phyloP scores from a whole-genome alignment of 1,140 invertebrate species.

The Brachionus manjavacas region DNA sequence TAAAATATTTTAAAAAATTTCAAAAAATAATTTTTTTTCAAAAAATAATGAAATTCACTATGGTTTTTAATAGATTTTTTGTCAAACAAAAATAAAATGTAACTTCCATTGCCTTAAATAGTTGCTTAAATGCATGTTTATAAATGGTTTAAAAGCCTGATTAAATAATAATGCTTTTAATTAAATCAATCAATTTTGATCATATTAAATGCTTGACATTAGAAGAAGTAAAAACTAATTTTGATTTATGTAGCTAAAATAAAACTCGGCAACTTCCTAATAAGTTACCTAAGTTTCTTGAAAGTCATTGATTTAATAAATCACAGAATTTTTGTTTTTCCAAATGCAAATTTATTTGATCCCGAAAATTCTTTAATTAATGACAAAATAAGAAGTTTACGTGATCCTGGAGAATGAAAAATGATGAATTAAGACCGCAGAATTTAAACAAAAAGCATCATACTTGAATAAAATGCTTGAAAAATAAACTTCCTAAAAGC shows the following conservation, averaged over 20 bases:
- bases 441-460: neutral
- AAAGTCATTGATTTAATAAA: neutral
- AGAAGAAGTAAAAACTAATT: neutral
- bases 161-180: neutral
- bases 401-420: neutral
- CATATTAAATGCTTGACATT: neutral
- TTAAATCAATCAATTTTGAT: neutral
- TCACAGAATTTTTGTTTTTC: neutral
- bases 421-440: neutral
- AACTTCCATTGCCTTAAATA: neutral
- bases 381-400: constrained; percentile 4
- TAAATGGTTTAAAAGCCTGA: neutral
- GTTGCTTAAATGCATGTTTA: neutral
- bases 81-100: neutral
- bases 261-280: neutral
- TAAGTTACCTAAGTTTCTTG: neutral
- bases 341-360: neutral
- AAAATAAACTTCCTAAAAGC: neutral
- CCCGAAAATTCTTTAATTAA: neutral
- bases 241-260: neutral
- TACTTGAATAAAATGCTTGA: neutral
- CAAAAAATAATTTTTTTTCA: no score
- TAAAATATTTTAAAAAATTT: no score
- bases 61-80: neutral
- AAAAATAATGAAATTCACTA: neutral